These are phyloP conservation scores for Aradus depressus DNA, from an alignment of 2,888 invertebrate genomes.

Conservation along the genomic window DNA sequence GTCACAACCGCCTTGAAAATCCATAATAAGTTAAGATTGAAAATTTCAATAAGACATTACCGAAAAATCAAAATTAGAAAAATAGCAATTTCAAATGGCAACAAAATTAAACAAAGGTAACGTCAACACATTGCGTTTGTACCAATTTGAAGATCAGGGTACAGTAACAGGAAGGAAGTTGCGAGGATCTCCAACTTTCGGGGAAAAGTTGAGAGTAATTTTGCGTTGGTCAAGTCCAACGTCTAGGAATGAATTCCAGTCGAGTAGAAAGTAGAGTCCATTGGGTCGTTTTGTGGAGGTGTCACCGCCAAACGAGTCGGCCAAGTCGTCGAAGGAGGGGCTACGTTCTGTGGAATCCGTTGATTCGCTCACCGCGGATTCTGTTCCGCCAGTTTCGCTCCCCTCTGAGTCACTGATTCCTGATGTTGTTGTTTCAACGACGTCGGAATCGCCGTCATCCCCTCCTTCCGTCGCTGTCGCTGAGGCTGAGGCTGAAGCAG, in stretches of 20 bases:
- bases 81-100: no score
- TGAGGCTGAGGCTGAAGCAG: conserved; percentile 20
- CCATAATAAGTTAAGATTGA: no score
- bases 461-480: background rate
- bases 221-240: conserved; percentile 53
- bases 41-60: no score
- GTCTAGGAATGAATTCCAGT: conserved; percentile 77
- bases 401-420: no score
- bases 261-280: conserved; percentile 73
- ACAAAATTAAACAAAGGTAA: no score
- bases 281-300: conserved; percentile 49
- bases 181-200: conserved; percentile 67
- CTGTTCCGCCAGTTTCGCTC: conserved; percentile 12
- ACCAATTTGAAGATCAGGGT: no score
- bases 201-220: conserved; percentile 67
- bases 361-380: conserved; percentile 2
- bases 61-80: no score
- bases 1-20: no score
- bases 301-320: conserved; percentile 61
- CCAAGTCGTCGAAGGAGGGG: conserved; percentile 53
- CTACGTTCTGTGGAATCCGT: conserved; percentile 25
- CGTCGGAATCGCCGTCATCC: background rate
- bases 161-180: conserved; percentile 59
- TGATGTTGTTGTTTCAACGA: background rate
- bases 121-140: no score